Evolutionary conservation across 1,140 invertebrate genomes (phyloP).

Genomic region (Ostrea edulis): DNA sequence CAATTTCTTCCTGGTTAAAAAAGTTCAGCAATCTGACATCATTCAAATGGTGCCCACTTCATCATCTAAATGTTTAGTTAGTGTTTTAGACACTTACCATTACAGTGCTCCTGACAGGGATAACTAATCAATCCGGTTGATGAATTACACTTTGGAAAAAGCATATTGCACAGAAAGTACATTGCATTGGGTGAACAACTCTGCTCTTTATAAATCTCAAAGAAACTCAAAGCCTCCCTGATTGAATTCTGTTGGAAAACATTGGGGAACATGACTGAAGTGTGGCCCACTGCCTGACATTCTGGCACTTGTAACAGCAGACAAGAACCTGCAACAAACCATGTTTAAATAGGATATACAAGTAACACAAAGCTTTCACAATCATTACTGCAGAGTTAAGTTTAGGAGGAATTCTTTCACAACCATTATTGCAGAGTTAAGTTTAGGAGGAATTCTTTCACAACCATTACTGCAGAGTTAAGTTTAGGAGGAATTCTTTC

Average conservation of each 20-base stretch:
- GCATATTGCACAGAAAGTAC: conserved; percentile 19
- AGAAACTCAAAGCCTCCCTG: not conserved
- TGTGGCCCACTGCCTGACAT: conserved; percentile 25
- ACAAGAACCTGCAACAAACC: not conserved
- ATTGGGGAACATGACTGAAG: conserved; percentile 27
- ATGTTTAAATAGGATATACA: too few relatives aligned
- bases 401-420: too few relatives aligned
- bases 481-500: too few relatives aligned
- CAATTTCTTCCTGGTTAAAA: not conserved
- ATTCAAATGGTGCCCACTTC: too few relatives aligned
- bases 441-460: too few relatives aligned
- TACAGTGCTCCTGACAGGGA: not conserved
- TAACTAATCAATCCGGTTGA: not conserved
- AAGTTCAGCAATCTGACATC: not conserved
- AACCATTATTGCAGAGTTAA: too few relatives aligned
- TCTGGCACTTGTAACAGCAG: not conserved
- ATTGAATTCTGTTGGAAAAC: not conserved
- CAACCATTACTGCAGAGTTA: too few relatives aligned
- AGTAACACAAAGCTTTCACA: too few relatives aligned
- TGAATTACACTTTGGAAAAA: conserved; percentile 23
- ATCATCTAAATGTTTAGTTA: not conserved
- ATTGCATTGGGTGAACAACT: not conserved
- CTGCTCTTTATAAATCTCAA: not conserved
- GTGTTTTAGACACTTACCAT: not conserved
- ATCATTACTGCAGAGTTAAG: too few relatives aligned